Evolutionary conservation across 2,113 vertebrate species (phyloP).

Genomic region (Gallinago undulata): DNA sequence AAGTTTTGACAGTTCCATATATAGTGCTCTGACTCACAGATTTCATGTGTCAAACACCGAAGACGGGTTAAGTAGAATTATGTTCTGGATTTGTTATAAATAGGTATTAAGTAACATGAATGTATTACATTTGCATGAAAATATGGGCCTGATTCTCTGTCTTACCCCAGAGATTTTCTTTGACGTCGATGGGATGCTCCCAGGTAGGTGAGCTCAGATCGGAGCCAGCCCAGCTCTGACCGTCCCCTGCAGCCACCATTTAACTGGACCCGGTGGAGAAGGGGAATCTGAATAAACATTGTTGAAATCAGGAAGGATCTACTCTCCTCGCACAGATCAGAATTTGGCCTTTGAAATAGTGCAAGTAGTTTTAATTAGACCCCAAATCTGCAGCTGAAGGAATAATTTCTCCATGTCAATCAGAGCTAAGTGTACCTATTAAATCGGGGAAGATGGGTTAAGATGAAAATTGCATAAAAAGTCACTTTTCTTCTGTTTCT

Average conservation of each 20-base stretch:
- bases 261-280: neutral
- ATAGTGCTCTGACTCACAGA: constrained; percentile 68
- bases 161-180: neutral
- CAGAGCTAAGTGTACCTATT: neutral
- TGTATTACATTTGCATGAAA: constrained; percentile 52
- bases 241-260: neutral
- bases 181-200: fast-evolving
- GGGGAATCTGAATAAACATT: neutral
- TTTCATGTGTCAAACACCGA: constrained; percentile 65
- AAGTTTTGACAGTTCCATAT: constrained; percentile 57
- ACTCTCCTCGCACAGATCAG: neutral
- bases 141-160: constrained; percentile 7
- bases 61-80: constrained; percentile 73
- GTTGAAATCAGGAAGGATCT: neutral
- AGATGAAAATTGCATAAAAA: neutral
- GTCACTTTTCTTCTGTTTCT: neutral
- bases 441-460: neutral
- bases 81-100: constrained; percentile 70
- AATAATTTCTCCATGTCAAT: constrained; percentile 45
- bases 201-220: neutral
- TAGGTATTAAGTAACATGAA: constrained; percentile 59
- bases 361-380: constrained; percentile 52
- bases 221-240: neutral
- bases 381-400: constrained; percentile 44
- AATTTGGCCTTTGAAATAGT: constrained; percentile 4